These are phyloP conservation scores for Bolinopsis microptera DNA, from an alignment of 37 sponge, comb jelly and placozoan species.

Conservation along the genomic window DNA sequence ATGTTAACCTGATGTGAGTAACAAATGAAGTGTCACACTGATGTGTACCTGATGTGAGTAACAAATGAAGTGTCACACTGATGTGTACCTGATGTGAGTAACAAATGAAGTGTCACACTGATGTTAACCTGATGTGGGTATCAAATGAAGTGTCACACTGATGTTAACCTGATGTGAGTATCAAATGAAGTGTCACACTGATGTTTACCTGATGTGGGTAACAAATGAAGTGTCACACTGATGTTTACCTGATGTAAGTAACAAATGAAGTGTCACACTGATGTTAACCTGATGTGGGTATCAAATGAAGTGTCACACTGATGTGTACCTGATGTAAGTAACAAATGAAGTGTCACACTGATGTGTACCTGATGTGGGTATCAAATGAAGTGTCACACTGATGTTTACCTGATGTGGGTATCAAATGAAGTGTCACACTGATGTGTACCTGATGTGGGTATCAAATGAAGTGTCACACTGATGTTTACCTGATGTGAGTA, in stretches of 20 bases:
- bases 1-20: slow-evolving; percentile 56
- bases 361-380: slow-evolving; percentile 56
- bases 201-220: slow-evolving; percentile 56
- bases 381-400: slow-evolving; percentile 65
- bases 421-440: slow-evolving; percentile 65
- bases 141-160: slow-evolving; percentile 65
- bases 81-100: slow-evolving; percentile 56
- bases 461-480: slow-evolving; percentile 65
- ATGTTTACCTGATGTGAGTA: slow-evolving; percentile 57
- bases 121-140: slow-evolving; percentile 55
- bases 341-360: slow-evolving; percentile 64
- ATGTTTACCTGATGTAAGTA: slow-evolving; percentile 53
- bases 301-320: slow-evolving; percentile 65
- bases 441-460: slow-evolving; percentile 56
- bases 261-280: slow-evolving; percentile 64
- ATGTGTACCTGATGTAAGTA: slow-evolving; percentile 52
- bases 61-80: slow-evolving; percentile 64
- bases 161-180: slow-evolving; percentile 56
- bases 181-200: slow-evolving; percentile 65
- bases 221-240: slow-evolving; percentile 64
- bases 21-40: slow-evolving; percentile 64
- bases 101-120: slow-evolving; percentile 64
- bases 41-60: slow-evolving; percentile 56
- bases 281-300: slow-evolving; percentile 55
- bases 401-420: slow-evolving; percentile 56